phyloP scores from a whole-genome alignment of 30 jellyfish, hydroid and myxozoan species.

The Rhopilema esculentum region DNA sequence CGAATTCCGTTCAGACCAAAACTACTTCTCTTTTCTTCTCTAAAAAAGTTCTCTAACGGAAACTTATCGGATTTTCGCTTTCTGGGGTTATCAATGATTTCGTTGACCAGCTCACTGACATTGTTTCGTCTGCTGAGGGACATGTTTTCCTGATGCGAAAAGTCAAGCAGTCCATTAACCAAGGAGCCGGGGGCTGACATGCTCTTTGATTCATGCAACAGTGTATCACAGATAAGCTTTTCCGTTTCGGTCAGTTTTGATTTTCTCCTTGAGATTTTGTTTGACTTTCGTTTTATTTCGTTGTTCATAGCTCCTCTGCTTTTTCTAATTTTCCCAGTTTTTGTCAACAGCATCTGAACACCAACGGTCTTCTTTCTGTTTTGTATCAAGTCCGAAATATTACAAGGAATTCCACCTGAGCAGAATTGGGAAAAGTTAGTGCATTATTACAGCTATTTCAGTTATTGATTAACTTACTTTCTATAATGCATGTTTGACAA shows the following conservation, averaged over 20 bases:
- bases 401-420: constrained; percentile 91
- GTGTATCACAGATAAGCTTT: constrained; percentile 81
- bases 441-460: background rate
- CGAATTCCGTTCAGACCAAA: background rate
- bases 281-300: constrained; percentile 43
- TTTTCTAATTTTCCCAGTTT: constrained; percentile 23
- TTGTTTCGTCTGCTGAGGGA: constrained; percentile 15
- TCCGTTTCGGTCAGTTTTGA: constrained; percentile 83
- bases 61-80: constrained; percentile 35
- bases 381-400: constrained; percentile 56
- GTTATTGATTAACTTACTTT: no score
- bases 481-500: no score
- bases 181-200: constrained; percentile 62
- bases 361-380: constrained; percentile 76
- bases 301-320: constrained; percentile 2
- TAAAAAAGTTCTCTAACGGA: background rate
- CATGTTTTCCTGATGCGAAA: constrained; percentile 22
- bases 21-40: constrained; percentile 6
- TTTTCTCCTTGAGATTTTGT: background rate
- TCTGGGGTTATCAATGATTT: constrained; percentile 27
- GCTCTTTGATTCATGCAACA: constrained; percentile 90
- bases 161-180: constrained; percentile 72
- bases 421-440: background rate
- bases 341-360: constrained; percentile 77
- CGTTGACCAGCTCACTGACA: constrained; percentile 38